phyloP scores from a whole-genome alignment of 2,888 invertebrate species.

The Scaptomyza flava region DNA sequence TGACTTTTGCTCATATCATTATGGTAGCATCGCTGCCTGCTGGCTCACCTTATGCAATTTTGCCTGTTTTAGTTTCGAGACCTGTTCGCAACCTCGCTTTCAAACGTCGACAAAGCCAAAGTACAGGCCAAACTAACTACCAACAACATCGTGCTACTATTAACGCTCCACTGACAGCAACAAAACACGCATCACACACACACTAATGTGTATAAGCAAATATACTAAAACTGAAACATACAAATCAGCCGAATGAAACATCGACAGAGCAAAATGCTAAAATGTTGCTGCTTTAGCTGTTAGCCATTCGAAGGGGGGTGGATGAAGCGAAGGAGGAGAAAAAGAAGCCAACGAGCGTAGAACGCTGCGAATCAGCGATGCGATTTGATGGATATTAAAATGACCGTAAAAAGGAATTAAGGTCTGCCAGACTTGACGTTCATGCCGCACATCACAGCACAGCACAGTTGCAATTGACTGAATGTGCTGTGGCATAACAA shows the following conservation, averaged over 20 bases:
- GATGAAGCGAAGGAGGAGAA: not conserved
- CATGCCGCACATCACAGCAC: constrained; percentile 25
- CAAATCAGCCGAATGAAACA: constrained; percentile 79
- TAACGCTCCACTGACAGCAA: constrained; percentile 76
- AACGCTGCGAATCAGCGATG: constrained; percentile 81
- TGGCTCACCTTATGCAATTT: constrained; percentile 47
- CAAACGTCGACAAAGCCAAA: constrained; percentile 44
- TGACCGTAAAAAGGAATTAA: constrained; percentile 85
- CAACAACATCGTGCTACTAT: constrained; percentile 70
- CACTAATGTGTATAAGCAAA: not conserved
- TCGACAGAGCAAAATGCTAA: constrained; percentile 72
- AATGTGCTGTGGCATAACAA: constrained; percentile 52
- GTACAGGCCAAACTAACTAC: constrained; percentile 56
- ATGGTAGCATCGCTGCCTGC: constrained; percentile 41
- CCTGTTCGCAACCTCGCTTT: constrained; percentile 38
- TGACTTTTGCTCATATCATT: constrained; percentile 49
- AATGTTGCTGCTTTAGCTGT: constrained; percentile 30
- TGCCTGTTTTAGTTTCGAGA: constrained; percentile 18
- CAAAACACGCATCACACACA: constrained; percentile 61
- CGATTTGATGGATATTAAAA: constrained; percentile 84
- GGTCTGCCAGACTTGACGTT: constrained; percentile 82
- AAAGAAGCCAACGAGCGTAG: constrained; percentile 72
- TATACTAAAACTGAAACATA: constrained; percentile 48
- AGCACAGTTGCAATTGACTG: constrained; percentile 76
- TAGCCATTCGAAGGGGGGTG: not conserved